Evolutionary conservation across 2,113 vertebrate genomes (phyloP), one percentile per base, ranked within the genome.

Genomic region (Malaclemys terrapin): DNA sequence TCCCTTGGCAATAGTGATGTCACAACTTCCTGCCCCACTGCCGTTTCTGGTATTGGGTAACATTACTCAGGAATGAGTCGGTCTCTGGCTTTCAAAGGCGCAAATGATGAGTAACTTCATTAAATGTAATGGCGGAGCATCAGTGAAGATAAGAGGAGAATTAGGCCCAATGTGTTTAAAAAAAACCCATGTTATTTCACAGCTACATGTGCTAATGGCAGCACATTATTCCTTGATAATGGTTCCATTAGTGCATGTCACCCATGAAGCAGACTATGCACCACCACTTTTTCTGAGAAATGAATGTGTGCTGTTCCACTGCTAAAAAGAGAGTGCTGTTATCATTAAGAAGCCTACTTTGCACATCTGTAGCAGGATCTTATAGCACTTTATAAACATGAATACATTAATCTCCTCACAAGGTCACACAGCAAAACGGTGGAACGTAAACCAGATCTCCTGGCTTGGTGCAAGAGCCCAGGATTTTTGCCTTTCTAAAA

Each of bases 141-240:
- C n/a, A 38, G 35, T 38, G 62, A 65, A 35, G 62, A 65, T 65
- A n/a, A 72, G n/a, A 72, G 65, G 31, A 72, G 65, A 72, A 72
- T 72, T 72, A 10, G 65, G 65, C 65, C 17, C 65, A 72, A 11
- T 38, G 65, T 38, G 17, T 72, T 72, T 72, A 3, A 69, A 45
- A 56, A 45, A 49, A 80, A 65, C 2, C 6, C n/a, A 80, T 31
- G 53, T 56, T 72, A 83, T 53, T 92, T 80, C 90, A 62, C 54
- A 82, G 82, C 80, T 84, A n/a, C 56, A 38, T 79, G n/a, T 76
- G 47, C 90, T 92, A 88, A 92, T 92, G 90, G 85, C 52, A 92
- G 69, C 80, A 82, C 56, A 79, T 92, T 53, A 79, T 84, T 72
- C n/a, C 83, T 57, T 88, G 82, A 62, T 88, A 88, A 88, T 88